phyloP scores from a whole-genome alignment of 1,140 invertebrate species.

The Megalopta genalis region DNA sequence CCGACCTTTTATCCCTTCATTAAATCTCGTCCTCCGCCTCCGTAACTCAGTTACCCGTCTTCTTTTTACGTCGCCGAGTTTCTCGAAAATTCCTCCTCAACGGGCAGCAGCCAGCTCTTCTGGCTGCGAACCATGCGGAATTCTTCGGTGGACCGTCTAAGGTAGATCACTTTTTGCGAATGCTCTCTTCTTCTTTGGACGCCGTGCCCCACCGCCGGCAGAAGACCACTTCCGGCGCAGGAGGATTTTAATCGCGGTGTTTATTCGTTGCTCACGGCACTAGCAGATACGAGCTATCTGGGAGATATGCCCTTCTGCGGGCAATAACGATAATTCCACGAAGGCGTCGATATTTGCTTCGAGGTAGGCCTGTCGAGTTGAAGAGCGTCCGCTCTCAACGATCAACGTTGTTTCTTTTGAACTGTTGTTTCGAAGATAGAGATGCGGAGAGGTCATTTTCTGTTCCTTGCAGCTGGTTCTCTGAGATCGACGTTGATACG shows the following conservation, averaged over 20 bases:
- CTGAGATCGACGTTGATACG: too few relatives aligned
- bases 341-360: conserved; percentile 8
- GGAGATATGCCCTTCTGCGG: conserved; percentile 14
- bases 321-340: conserved; percentile 48
- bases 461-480: too few relatives aligned
- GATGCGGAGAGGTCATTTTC: too few relatives aligned
- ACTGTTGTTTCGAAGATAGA: too few relatives aligned
- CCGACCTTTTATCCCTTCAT: conserved; percentile 35
- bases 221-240: conserved; percentile 36
- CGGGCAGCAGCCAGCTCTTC: background rate
- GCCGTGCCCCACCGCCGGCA: too few relatives aligned
- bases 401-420: too few relatives aligned
- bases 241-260: conserved; percentile 31
- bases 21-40: conserved; percentile 23
- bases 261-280: conserved; percentile 32
- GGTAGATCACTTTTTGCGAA: background rate
- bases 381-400: background rate
- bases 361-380: conserved; percentile 15
- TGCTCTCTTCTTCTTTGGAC: too few relatives aligned
- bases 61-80: background rate
- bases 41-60: conserved; percentile 2
- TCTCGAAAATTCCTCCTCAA: background rate
- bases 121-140: background rate
- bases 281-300: conserved; percentile 51
- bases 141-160: background rate